Conservation (phyloP, 2,888 invertebrate species). For the Piscicola geometra region DNA sequence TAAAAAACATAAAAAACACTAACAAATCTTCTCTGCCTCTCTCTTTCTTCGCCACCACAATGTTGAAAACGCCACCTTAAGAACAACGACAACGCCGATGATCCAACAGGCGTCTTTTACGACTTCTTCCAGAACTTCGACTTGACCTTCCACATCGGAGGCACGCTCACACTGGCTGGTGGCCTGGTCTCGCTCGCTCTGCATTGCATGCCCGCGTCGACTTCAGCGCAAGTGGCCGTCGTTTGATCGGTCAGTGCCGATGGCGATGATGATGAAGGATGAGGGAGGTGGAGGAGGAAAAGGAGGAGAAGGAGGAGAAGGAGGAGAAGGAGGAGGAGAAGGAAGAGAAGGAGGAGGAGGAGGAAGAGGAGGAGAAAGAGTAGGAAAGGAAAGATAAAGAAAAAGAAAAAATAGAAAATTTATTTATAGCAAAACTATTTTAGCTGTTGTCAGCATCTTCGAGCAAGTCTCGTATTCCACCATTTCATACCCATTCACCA, state of each 20-base stretch:
- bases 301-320: background rate
- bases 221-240: no score
- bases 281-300: background rate
- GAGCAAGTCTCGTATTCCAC: no score
- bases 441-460: no score
- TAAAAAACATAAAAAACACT: no score
- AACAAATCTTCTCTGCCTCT: background rate
- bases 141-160: constrained; percentile 87
- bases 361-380: background rate
- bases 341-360: background rate
- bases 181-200: constrained; percentile 68
- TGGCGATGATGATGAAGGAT: background rate
- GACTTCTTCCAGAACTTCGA: constrained; percentile 80
- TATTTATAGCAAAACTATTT: no score
- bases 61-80: background rate
- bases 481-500: no score
- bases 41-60: background rate
- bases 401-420: no score
- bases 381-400: background rate
- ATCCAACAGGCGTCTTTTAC: constrained; percentile 74
- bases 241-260: background rate
- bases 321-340: background rate
- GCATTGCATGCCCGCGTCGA: constrained; percentile 36
- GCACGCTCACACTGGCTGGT: constrained; percentile 76
- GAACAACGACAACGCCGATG: no score